Evolutionary conservation across 2,888 invertebrate genomes (phyloP), one percentile per base, ranked within the genome.

Genomic region (Tipula lateralis): DNA sequence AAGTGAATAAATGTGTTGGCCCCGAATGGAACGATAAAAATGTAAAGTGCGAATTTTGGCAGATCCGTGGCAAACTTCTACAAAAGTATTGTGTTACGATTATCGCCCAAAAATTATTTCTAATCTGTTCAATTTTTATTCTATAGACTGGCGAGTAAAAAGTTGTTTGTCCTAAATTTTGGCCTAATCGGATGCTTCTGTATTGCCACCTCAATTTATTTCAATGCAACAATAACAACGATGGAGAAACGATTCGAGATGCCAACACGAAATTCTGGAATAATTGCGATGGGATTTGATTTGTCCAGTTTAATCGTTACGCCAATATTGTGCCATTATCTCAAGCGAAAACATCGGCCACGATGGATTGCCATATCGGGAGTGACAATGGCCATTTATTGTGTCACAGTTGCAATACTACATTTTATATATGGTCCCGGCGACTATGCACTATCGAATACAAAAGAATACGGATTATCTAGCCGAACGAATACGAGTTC

Each of bases 151-250:
- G 93, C 93, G 36, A 93, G 92, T 86, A 93, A 93, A 87, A 92
- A 92, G 87, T 91, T 91, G 5, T 93, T 92, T 87, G 91, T 93
- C 2, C 89, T 92, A 85, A 88, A 93, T 1, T 93, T 93, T 86
- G 92, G 93, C 29, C 88, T 93, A 34, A 89, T 93, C 19, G 93
- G 93, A 1, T 92, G 93, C 86, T 91, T 93, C 84, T 92, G 92
- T 87, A 91, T 92, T 1, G 93, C 93, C 82, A 91, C 92, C 86
- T 93, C 91, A 87, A 91, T 93, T 2, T 93, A 93, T 87, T 93
- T 92, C 88, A 92, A 92, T 86, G 93, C 93, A 93, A 93, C 92
- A 7, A 92, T 93, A 84, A 93, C 93, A n/a, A 93, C 93, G 1
- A 89, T 93, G 85, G 93, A 93, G 88, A 93, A 93, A 87, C 89